phyloP scores from a whole-genome alignment of 2,888 invertebrate species.

The Lycocerus yunnanus region DNA sequence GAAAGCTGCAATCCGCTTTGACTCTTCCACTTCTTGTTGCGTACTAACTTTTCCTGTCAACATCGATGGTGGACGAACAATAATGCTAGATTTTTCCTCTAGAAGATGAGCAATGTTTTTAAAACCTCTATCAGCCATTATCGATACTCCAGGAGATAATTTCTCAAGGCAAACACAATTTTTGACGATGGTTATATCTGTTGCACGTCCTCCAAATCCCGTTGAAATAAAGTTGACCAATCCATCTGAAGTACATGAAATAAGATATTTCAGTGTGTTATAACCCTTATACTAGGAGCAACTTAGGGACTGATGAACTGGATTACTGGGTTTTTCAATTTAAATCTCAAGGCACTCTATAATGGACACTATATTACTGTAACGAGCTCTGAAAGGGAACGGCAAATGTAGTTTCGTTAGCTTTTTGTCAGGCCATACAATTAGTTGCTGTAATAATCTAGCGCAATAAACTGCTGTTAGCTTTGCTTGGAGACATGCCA shows the following conservation, averaged over 20 bases:
- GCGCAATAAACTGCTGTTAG: neutral
- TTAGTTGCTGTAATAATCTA: neutral
- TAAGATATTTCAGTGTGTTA: conserved; percentile 43
- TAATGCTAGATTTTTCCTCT: too few species aligned
- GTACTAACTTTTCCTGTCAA: too few species aligned
- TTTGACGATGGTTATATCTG: conserved; percentile 26
- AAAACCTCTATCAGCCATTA: conserved; percentile 7
- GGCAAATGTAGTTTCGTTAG: too few species aligned
- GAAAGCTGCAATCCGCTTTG: too few species aligned
- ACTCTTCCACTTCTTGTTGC: too few species aligned
- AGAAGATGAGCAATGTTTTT: conserved; percentile 1
- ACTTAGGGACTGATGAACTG: neutral
- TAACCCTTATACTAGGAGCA: conserved; percentile 44
- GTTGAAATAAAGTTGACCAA: conserved; percentile 32
- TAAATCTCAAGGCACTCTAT: too few species aligned
- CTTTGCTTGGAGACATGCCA: neutral
- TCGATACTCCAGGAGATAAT: conserved; percentile 3
- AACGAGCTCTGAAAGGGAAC: too few species aligned
- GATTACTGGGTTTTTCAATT: too few species aligned
- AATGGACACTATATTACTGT: too few species aligned
- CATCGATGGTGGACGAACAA: too few species aligned
- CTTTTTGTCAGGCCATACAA: too few species aligned
- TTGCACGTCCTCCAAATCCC: conserved; percentile 30
- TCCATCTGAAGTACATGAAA: conserved; percentile 35
- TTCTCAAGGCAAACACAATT: conserved; percentile 18